phyloP scores from a whole-genome alignment of 2,113 vertebrate genomes.

The Microtus oregoni region DNA sequence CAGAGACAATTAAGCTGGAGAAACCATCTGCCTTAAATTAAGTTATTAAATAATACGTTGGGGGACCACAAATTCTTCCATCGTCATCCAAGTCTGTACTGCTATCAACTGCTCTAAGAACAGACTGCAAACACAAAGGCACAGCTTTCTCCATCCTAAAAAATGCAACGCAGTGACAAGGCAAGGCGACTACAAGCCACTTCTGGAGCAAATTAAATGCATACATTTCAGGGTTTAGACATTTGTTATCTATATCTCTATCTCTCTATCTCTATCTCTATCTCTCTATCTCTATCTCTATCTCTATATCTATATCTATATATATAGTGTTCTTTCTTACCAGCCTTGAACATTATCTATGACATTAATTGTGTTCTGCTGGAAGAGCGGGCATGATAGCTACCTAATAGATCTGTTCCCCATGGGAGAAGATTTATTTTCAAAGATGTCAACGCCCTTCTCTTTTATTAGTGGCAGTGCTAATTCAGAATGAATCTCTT shows the following conservation, averaged over 20 bases:
- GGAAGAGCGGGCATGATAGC: neutral
- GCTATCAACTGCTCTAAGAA: conserved; percentile 45
- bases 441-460: neutral
- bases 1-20: conserved; percentile 61
- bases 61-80: conserved; percentile 54
- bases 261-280: too few species aligned
- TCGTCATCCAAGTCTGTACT: conserved; percentile 45
- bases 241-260: too few species aligned
- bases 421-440: conserved; percentile 48
- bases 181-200: conserved; percentile 56
- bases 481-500: conserved; percentile 46
- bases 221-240: conserved; percentile 70
- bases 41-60: conserved; percentile 75
- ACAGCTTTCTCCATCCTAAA: conserved; percentile 43
- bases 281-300: too few species aligned
- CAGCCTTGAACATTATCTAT: conserved; percentile 59
- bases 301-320: too few species aligned
- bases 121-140: conserved; percentile 35
- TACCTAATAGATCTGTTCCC: conserved; percentile 46
- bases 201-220: conserved; percentile 77
- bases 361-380: conserved; percentile 53
- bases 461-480: conserved; percentile 34
- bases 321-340: neutral
- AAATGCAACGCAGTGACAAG: conserved; percentile 43
- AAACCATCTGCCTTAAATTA: conserved; percentile 59